These are phyloP conservation scores for Chondrilla cf. caribensis DNA, from an alignment of 37 sponge, comb jelly and placozoan genomes.

Conservation along the genomic window DNA sequence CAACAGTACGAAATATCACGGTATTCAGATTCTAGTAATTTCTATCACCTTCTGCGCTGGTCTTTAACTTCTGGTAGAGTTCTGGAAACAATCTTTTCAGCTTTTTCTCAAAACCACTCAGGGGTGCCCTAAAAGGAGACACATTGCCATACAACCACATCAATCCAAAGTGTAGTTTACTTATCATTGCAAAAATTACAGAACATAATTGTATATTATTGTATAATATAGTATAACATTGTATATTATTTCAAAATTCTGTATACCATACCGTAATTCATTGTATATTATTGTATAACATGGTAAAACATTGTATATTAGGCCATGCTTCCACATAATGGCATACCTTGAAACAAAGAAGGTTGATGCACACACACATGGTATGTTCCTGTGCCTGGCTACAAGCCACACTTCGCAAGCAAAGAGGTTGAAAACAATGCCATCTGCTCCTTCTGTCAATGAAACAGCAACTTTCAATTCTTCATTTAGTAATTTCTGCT, in stretches of 20 bases:
- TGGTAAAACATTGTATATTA: too few species aligned
- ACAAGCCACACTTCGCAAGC: constrained; percentile 49
- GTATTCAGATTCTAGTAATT: too few species aligned
- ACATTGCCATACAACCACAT: background rate
- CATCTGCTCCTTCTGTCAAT: constrained; percentile 6
- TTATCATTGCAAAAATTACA: too few species aligned
- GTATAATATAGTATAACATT: too few species aligned
- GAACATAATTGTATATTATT: too few species aligned
- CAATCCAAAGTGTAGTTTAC: too few species aligned
- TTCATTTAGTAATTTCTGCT: constrained; percentile 2
- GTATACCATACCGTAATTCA: too few species aligned
- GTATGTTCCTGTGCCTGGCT: constrained; percentile 26
- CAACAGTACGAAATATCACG: too few species aligned
- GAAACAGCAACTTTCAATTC: constrained; percentile 19
- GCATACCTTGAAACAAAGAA: constrained; percentile 40
- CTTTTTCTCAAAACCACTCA: constrained; percentile 35
- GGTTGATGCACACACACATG: constrained; percentile 49
- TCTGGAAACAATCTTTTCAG: constrained; percentile 27
- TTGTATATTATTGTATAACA: too few species aligned
- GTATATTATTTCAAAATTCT: too few species aligned
- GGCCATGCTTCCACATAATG: too few species aligned
- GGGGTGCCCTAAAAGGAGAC: constrained; percentile 20
- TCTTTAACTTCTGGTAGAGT: constrained; percentile 21
- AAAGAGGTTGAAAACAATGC: constrained; percentile 63
- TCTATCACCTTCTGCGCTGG: background rate